A percentile compares a stretch with the other conserved stretches of the same genome.
phyloP scores from a whole-genome alignment of 2,888 invertebrate genomes.

The Spodoptera picta region DNA sequence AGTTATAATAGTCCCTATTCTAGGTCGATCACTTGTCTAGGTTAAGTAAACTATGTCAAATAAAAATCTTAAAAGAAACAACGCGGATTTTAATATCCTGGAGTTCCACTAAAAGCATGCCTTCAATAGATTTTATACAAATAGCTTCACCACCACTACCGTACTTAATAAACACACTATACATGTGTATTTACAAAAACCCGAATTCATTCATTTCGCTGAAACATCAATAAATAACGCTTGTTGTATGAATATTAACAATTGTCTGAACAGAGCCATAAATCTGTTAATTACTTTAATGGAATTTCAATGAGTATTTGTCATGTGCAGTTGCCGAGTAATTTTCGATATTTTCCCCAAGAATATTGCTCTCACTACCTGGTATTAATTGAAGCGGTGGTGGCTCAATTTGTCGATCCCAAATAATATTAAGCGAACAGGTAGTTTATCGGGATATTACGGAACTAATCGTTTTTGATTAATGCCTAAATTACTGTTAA shows the following conservation, averaged over 20 bases:
- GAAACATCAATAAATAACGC: no score
- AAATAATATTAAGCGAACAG: constrained; percentile 1
- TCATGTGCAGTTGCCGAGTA: background rate
- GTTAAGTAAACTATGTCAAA: no score
- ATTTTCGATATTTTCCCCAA: constrained; percentile 9
- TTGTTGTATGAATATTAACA: constrained; percentile 1
- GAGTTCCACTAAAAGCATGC: no score
- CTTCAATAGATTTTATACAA: no score
- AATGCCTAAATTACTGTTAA: background rate
- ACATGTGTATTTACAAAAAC: no score
- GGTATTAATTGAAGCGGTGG: constrained; percentile 3
- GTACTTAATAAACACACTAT: no score
- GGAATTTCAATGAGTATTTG: constrained; percentile 11
- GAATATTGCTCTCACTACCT: background rate
- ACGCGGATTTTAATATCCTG: no score
- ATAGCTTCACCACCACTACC: no score
- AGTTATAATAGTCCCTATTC: no score
- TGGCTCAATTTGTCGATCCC: constrained; percentile 7
- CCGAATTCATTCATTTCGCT: no score
- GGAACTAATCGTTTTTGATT: background rate
- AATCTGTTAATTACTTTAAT: constrained; percentile 16
- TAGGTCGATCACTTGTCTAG: no score
- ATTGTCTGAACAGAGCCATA: background rate
- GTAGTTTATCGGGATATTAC: background rate
- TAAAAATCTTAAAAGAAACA: no score